Evolutionary conservation across 2,113 vertebrate genomes (phyloP), one percentile per base, ranked within the genome.

Genomic region (Actinemys pallida): DNA sequence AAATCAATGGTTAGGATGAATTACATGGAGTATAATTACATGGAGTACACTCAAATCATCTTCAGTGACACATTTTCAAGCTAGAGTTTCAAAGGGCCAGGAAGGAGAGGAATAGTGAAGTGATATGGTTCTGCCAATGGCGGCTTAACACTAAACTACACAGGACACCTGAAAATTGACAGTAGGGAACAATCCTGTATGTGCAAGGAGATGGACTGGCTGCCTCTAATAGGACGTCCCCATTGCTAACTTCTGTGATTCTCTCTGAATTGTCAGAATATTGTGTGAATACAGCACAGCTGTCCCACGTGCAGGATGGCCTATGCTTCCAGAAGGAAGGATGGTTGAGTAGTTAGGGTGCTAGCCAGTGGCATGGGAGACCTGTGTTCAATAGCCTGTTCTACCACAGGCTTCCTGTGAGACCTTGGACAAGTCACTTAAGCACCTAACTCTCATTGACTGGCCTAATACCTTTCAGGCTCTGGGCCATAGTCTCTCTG

Each of bases 141-240:
- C 24, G n/a, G 16, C 49, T 56, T 52, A 42, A 14, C n/a, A 42
- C 12, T 54, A 27, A 35, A 82, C 22, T 54, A 79, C 45, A 50
- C 9, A 31, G 14, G 14, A 72, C 13, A 31, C 22, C 22, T 54
- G n/a, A 72, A 72, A 22, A 39, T 3, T 39, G 35, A 39, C 17
- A 20, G n/a, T 11, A 39, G n/a, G n/a, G 65, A 39, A 72, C 65
- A 72, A 72, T 22, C 35, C 17, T n/a, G 35, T 31, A 62, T 35
- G 14, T 62, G 13, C 29, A 35, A 31, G 59, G 59, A 62, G 29
- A 62, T 90, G 56, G 85, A 84, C 96, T 94, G 97, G 93, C 94
- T 97, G 96, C 97, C 95, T 94, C 97, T 96, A 94, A 56, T 96
- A 97, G 92, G 72, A 83, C 72, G 94, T 93, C 86, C 31, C 57